These are phyloP conservation scores for Lacerta bilineata DNA, from an alignment of 2,797 vertebrate genomes.

Conservation along the genomic window DNA sequence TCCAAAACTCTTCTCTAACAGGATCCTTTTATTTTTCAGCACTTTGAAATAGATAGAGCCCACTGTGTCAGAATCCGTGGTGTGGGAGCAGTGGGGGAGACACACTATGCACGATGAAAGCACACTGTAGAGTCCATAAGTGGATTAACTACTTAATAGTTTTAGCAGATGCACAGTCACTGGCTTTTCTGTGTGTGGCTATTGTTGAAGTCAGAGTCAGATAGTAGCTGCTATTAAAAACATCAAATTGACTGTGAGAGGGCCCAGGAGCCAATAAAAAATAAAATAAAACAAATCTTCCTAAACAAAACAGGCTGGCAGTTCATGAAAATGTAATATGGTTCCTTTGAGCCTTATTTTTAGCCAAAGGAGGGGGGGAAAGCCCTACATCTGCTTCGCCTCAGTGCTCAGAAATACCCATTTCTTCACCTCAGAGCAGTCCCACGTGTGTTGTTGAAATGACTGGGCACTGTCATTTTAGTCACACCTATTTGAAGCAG, in stretches of 20 bases:
- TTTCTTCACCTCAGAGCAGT: slow-evolving; percentile 37
- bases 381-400: slow-evolving; percentile 48
- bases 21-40: slow-evolving; percentile 63
- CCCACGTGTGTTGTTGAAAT: slow-evolving; percentile 21
- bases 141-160: slow-evolving; percentile 69
- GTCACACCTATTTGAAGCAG: slow-evolving; percentile 53
- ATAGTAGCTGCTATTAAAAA: slow-evolving; percentile 49
- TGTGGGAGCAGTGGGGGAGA: not conserved
- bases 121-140: slow-evolving; percentile 45
- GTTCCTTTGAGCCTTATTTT: slow-evolving; percentile 47
- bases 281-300: not conserved
- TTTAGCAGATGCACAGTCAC: slow-evolving; percentile 68
- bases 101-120: slow-evolving; percentile 65
- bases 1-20: slow-evolving; percentile 1
- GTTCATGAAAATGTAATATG: slow-evolving; percentile 15
- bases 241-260: slow-evolving; percentile 7
- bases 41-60: slow-evolving; percentile 69
- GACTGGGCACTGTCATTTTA: slow-evolving; percentile 4
- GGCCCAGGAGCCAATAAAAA: slow-evolving; percentile 36
- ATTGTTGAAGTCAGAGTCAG: slow-evolving; percentile 64
- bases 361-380: not conserved
- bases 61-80: slow-evolving; percentile 53
- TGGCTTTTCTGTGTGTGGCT: slow-evolving; percentile 63
- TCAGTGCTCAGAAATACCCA: slow-evolving; percentile 52
- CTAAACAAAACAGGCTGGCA: slow-evolving; percentile 46